Evolutionary conservation across 2,888 invertebrate genomes (phyloP).

Genomic region (Chrysotoxum bicinctum): DNA sequence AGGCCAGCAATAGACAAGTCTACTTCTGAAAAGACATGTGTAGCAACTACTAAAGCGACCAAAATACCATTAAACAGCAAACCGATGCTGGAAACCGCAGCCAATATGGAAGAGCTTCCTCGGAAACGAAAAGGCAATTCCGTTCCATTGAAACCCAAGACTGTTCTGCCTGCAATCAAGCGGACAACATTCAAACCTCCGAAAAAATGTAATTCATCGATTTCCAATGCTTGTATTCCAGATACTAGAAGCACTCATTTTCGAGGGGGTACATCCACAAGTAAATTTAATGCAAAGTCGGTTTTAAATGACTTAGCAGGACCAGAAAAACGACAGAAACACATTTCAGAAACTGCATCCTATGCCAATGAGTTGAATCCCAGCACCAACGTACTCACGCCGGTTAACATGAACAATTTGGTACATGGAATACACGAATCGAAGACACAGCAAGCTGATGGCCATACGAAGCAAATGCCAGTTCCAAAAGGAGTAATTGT

Average conservation of each 20-base stretch:
- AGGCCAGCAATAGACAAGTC: neutral
- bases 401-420: no score
- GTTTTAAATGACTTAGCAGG: no score
- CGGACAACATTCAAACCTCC: conserved; percentile 71
- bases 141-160: neutral
- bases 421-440: no score
- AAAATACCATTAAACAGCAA: neutral
- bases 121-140: neutral
- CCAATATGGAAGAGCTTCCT: neutral
- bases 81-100: neutral
- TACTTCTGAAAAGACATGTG: neutral
- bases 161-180: conserved; percentile 34
- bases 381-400: no score
- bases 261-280: neutral
- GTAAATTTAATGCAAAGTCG: no score
- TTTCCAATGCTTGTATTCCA: conserved; percentile 27
- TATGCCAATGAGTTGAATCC: no score
- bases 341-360: no score
- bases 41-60: neutral
- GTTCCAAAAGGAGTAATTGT: no score
- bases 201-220: conserved; percentile 20
- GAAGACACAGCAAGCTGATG: no score
- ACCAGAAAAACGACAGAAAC: no score
- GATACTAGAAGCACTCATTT: neutral
- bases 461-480: no score